Evolutionary conservation across 2,797 vertebrate species (phyloP), one percentile per base, ranked within the genome.

Genomic region (Crenichthys baileyi): DNA sequence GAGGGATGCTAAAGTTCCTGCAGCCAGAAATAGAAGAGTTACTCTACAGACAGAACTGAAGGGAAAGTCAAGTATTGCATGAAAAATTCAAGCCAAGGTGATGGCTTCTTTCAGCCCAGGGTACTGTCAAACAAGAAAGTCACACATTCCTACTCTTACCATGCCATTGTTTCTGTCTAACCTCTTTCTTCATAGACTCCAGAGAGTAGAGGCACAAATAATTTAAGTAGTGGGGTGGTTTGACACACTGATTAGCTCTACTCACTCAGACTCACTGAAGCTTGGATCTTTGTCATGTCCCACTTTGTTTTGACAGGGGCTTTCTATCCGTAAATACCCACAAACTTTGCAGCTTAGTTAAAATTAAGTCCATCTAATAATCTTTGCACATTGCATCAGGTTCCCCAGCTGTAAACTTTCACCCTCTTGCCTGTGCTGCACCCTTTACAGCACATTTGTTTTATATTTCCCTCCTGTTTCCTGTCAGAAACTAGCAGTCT

Each of bases 81-180:
- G 88, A 93, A 92, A 92, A 92, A 92, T 90, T 88, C 65, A 91
- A 88, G 81, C 72, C 65, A 72, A 87, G 89, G 89, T 90, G 91
- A 91, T 87, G 53, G 82, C 87, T 82, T 65, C 79, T 76, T 83
- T 93, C 70, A 88, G 87, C 88, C 82, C 73, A 58, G 86, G 90
- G 89, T 48, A 0, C 82, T 75, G 79, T 87, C 76, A 61, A 83
- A 91, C 88, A 87, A 87, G 77, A 81, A 79, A 76, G 76, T 18
- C 58, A 55, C 29, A 50, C 79, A 80, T 75, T 51, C 82, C 78
- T 76, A 67, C 26, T 79, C 65, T 82, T 77, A 9, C 63, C 24
- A 1, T 61, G 56, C 83, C 83, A 55, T 56, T 70, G 75, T 63
- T 41, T 82, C 72, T 5, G 26, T 75, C 74, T 79, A 36, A 60